These are phyloP conservation scores for Acanthochromis polyacanthus DNA, from an alignment of 2,113 vertebrate species.

Conservation along the genomic window DNA sequence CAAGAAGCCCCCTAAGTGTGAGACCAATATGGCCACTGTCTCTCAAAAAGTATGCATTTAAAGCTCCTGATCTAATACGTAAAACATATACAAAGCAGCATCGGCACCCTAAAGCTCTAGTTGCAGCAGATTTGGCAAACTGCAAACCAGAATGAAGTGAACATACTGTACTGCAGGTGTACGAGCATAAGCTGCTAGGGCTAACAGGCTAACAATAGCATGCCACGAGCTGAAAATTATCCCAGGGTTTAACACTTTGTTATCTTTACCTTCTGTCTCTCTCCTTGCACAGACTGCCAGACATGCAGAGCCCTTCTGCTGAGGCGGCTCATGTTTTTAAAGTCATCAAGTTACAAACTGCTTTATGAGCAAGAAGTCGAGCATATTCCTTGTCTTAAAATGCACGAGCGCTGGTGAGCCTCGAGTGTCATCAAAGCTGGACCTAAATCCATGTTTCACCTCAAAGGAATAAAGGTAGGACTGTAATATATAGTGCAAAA, in stretches of 20 bases:
- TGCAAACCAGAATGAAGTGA: constrained; percentile 26
- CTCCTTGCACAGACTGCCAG: background rate
- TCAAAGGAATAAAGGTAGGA: too few relatives aligned
- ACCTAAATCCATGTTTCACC: background rate
- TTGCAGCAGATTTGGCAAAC: constrained; percentile 22
- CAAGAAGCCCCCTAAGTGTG: too few relatives aligned
- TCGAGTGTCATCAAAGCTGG: background rate
- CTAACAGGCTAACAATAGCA: constrained; percentile 40
- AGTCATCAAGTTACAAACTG: background rate
- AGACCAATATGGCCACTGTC: background rate
- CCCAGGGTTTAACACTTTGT: constrained; percentile 29
- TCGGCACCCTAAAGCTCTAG: background rate
- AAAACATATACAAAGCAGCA: background rate
- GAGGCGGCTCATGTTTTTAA: background rate
- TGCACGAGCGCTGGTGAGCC: background rate
- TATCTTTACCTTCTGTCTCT: constrained; percentile 43
- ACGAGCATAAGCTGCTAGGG: constrained; percentile 36
- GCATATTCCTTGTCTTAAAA: background rate
- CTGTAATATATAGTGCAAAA: too few relatives aligned
- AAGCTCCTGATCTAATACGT: background rate
- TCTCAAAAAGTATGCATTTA: background rate
- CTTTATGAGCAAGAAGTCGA: background rate
- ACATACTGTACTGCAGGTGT: constrained; percentile 50
- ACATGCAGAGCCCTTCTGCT: constrained; percentile 5
- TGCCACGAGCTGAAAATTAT: constrained; percentile 19